These are phyloP conservation scores for Drosophila sproati DNA, from an alignment of 1,140 invertebrate genomes.

Conservation along the genomic window DNA sequence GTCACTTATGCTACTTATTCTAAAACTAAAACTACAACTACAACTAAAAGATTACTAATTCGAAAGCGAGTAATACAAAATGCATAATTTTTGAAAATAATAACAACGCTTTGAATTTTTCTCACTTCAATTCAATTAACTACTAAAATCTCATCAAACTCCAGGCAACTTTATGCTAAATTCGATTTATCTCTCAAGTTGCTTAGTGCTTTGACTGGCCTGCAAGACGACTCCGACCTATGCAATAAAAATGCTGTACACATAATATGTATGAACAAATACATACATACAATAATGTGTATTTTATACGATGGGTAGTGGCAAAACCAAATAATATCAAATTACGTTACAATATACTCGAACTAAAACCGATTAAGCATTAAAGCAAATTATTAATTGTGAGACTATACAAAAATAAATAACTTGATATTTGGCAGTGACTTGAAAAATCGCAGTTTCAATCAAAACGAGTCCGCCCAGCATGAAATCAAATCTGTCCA, in stretches of 20 bases:
- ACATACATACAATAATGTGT: constrained; percentile 1
- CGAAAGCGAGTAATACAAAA: constrained; percentile 71
- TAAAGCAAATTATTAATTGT: constrained; percentile 25
- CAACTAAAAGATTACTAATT: constrained; percentile 41
- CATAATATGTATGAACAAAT: constrained; percentile 10
- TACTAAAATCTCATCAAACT: constrained; percentile 34
- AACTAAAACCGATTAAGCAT: constrained; percentile 46
- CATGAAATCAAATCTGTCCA: too few species aligned
- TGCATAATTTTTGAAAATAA: constrained; percentile 74
- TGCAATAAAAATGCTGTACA: constrained; percentile 45
- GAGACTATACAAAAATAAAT: constrained; percentile 33
- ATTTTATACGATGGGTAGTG: constrained; percentile 50
- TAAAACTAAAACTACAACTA: constrained; percentile 1
- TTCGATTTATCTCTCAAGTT: constrained; percentile 47
- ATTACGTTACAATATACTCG: constrained; percentile 8
- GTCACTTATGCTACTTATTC: constrained; percentile 71
- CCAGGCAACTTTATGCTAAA: constrained; percentile 44
- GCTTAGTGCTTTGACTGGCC: constrained; percentile 1
- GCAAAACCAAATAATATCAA: constrained; percentile 58
- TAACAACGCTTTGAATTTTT: constrained; percentile 48
- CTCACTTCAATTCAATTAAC: constrained; percentile 24
- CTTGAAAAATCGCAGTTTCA: background rate
- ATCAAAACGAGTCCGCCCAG: too few species aligned
- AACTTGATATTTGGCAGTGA: constrained; percentile 4
- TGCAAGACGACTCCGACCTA: constrained; percentile 39